These are phyloP conservation scores for Hylomyscus alleni DNA, from an alignment of 2,797 vertebrate species.

Conservation along the genomic window DNA sequence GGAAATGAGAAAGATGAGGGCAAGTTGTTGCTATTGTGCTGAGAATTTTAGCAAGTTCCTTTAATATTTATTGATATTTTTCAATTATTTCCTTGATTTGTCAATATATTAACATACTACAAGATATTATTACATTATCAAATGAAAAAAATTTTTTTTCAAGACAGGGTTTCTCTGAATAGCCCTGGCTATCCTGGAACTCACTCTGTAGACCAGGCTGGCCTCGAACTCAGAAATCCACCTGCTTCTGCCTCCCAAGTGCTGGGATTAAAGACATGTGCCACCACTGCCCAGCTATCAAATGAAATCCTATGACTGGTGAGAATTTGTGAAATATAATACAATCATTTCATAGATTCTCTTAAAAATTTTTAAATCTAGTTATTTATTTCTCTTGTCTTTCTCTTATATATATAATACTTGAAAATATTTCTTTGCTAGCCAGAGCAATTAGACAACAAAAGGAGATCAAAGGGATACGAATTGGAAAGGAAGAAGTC, in stretches of 20 bases:
- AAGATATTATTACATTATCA: background rate
- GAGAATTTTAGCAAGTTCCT: constrained; percentile 29
- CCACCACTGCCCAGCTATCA: background rate
- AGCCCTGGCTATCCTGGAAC: too few relatives aligned
- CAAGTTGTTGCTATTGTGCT: background rate
- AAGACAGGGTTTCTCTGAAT: too few relatives aligned
- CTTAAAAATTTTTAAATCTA: constrained; percentile 35
- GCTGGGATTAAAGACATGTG: too few relatives aligned
- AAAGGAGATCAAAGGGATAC: too few relatives aligned
- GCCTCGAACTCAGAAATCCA: too few relatives aligned
- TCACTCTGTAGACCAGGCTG: too few relatives aligned
- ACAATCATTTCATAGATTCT: background rate
- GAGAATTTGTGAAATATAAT: constrained; percentile 32
- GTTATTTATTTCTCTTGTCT: background rate
- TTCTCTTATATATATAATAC: background rate
- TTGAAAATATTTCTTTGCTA: constrained; percentile 27
- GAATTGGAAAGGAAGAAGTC: too few relatives aligned
- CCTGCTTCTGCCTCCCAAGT: too few relatives aligned
- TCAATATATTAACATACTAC: constrained; percentile 28
- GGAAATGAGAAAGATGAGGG: background rate
- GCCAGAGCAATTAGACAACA: too few relatives aligned
- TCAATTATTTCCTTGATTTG: constrained; percentile 11
- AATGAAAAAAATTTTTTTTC: background rate
- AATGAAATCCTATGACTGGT: constrained; percentile 1
- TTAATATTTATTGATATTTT: background rate